Conservation (phyloP, 2,888 invertebrate species). For the Dorcus parallelipipedus region DNA sequence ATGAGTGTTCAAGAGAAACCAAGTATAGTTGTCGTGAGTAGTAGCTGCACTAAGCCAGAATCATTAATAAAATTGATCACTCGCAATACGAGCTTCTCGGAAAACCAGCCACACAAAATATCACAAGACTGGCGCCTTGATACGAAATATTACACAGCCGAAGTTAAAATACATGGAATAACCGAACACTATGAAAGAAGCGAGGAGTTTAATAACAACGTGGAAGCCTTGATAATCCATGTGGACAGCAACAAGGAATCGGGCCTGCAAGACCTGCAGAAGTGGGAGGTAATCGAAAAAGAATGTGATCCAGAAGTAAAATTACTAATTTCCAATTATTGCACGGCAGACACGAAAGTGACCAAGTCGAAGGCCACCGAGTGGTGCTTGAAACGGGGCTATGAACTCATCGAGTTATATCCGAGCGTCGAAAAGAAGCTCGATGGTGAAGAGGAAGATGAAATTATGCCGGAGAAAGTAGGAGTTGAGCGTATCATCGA, state of each 20-base stretch:
- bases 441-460: conserved; percentile 48
- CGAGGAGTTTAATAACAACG: conserved; percentile 48
- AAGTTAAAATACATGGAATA: conserved; percentile 57
- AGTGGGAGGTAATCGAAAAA: conserved; percentile 38
- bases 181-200: conserved; percentile 49
- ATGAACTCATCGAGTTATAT: conserved; percentile 66
- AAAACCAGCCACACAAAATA: conserved; percentile 28
- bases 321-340: conserved; percentile 56
- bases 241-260: conserved; percentile 58
- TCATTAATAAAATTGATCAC: conserved; percentile 46
- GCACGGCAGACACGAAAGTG: conserved; percentile 46
- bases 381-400: conserved; percentile 67
- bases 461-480: conserved; percentile 58
- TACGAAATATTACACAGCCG: conserved; percentile 69
- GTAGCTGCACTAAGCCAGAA: conserved; percentile 44
- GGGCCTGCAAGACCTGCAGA: conserved; percentile 42
- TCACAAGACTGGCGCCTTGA: conserved; percentile 57
- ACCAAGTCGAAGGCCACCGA: conserved; percentile 50
- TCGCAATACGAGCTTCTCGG: conserved; percentile 32
- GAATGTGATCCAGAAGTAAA: conserved; percentile 53
- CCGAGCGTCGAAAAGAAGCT: conserved; percentile 43
- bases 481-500: conserved; percentile 66
- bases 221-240: conserved; percentile 62
- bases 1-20: conserved; percentile 34
- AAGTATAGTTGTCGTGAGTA: conserved; percentile 43